A percentile compares a stretch with the other conserved stretches of the same genome.
Conservation (phyloP, 2,888 invertebrate species). For the Copidosoma aretas region DNA sequence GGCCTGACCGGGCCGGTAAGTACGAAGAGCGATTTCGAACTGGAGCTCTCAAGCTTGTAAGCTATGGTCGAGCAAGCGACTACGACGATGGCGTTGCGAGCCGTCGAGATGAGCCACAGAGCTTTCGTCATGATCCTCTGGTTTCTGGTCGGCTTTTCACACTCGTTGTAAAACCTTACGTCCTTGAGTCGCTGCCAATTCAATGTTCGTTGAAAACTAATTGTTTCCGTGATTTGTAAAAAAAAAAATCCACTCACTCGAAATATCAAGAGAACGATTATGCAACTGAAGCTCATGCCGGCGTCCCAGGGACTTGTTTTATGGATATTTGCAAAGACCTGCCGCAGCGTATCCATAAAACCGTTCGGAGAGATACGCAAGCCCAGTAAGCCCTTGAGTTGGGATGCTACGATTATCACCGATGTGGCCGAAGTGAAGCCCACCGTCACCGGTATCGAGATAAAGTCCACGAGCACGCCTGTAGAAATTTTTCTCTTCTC, state of each 20-base stretch:
- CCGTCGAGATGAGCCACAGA: conserved; percentile 80
- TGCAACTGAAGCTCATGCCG: conserved; percentile 75
- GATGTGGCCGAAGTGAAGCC: conserved; percentile 92
- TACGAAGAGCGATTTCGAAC: conserved; percentile 70
- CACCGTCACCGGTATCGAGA: conserved; percentile 87
- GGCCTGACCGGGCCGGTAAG: conserved; percentile 78
- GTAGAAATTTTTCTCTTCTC: no score
- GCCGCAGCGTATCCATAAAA: conserved; percentile 76
- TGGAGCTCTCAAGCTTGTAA: conserved; percentile 66
- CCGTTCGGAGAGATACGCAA: conserved; percentile 75
- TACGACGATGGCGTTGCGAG: conserved; percentile 85
- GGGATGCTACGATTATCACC: conserved; percentile 86
- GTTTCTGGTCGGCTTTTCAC: conserved; percentile 60
- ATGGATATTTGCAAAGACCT: conserved; percentile 74
- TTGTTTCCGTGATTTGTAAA: no score
- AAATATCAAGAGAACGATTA: conserved; percentile 74
- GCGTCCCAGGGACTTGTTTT: conserved; percentile 75
- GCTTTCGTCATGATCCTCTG: conserved; percentile 66
- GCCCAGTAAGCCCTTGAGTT: conserved; percentile 79
- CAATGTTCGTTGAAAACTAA: no score
- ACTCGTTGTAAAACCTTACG: conserved; percentile 63
- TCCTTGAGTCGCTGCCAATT: conserved; percentile 76
- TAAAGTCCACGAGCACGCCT: conserved; percentile 89
- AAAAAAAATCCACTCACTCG: no score
- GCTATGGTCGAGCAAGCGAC: conserved; percentile 75